Evolutionary conservation across 1,140 invertebrate species (phyloP), one percentile per base, ranked within the genome.

Genomic region (Aporrectodea caliginosa): DNA sequence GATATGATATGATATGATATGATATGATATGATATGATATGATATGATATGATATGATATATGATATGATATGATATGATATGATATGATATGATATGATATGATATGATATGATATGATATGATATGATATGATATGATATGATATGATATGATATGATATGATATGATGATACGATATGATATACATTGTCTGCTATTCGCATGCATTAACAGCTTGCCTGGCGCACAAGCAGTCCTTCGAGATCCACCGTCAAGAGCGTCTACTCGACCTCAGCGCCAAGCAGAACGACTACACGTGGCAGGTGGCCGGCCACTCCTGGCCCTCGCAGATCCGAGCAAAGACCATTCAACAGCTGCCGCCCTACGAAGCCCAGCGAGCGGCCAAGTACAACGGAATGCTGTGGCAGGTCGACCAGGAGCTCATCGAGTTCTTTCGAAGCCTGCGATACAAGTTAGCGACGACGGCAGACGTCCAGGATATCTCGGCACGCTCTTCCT

Each of bases 401-500:
- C 27, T 27, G n/a, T 79, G 78, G 78, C 74, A 79, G 16, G 69
- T 79, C 43, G 78, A 79, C 30, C 73, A 30, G 12, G 43, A 31
- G 16, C 35, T 79, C 35, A 73, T 35, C 73, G 78, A 79, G 35
- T 35, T 79, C 78, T 43, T 79, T 14, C 34, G 35, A 16, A 35
- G 43, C 22, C 43, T 76, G 22, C 33, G 35, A 6, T 29, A 29
- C 31, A 6, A 2, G n/a, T 14, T 58, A 22, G 22, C 43, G 43
- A 58, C 43, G 6, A 58, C 43, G 43, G 6, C 43, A n/a, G n/a
- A 12, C 43, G 43, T 12, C 22, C 43, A 22, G 43, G 6, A 22
- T 6, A 58, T 22, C 43, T 58, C 43, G 43, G 43, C 6, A n/a
- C n/a, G n/a, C n/a, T n/a, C n/a, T n/a, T n/a, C n/a, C 43, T 6